These are phyloP conservation scores for Hypomecis punctinalis DNA, from an alignment of 2,888 invertebrate genomes.

Conservation along the genomic window DNA sequence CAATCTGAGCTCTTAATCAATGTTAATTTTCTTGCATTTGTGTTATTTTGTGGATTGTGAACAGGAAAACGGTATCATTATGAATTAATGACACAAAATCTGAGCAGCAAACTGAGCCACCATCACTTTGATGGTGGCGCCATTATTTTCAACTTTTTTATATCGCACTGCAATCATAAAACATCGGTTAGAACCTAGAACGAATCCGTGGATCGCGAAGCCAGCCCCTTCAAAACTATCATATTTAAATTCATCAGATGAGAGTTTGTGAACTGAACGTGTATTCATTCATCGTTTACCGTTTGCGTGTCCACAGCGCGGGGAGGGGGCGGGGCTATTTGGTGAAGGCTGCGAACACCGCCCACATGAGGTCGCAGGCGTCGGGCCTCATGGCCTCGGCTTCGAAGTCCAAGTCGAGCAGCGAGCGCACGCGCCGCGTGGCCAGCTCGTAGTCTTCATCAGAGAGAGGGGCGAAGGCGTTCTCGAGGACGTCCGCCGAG, in stretches of 20 bases:
- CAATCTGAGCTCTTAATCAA: no score
- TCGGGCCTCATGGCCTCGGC: constrained; percentile 96
- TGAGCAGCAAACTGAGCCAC: no score
- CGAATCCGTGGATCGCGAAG: neutral
- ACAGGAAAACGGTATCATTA: no score
- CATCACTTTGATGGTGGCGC: neutral
- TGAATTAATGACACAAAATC: no score
- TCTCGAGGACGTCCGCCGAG: constrained; percentile 99
- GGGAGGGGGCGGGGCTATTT: constrained; percentile 88
- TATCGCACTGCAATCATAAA: neutral
- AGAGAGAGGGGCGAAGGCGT: constrained; percentile 98
- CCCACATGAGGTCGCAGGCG: constrained; percentile 98
- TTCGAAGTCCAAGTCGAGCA: constrained; percentile 98
- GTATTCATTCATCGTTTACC: constrained; percentile 45
- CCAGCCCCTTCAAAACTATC: constrained; percentile 15
- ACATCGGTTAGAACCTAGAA: neutral
- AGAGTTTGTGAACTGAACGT: constrained; percentile 45
- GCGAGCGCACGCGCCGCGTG: constrained; percentile 97
- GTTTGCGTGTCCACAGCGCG: constrained; percentile 46
- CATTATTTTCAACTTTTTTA: neutral
- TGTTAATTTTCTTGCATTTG: no score
- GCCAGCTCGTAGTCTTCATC: constrained; percentile 99
- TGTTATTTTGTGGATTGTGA: no score
- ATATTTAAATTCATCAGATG: constrained; percentile 41
- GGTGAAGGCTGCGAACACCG: constrained; percentile 98